Conservation (phyloP, 2,797 vertebrate species). For the Luscinia megarhynchos region DNA sequence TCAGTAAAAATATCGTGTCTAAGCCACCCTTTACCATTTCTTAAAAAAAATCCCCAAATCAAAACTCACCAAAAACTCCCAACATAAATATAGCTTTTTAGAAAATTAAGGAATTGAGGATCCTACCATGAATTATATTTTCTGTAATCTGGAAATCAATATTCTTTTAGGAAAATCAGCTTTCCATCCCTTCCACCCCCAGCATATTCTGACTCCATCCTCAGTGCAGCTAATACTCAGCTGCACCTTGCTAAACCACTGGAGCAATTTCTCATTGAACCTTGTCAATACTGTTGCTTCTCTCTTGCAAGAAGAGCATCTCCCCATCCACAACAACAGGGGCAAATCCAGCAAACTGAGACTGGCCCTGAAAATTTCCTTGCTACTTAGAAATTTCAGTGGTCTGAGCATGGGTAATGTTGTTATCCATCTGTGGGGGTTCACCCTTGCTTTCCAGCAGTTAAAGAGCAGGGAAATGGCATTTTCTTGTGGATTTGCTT, state of each 20-base stretch:
- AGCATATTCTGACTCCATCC: too few species aligned
- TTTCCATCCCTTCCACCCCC: background rate
- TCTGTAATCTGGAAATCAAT: background rate
- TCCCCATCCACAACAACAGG: background rate
- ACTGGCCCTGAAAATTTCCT: background rate
- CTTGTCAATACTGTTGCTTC: background rate
- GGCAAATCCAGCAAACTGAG: background rate
- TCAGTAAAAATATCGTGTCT: background rate
- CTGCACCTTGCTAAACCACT: too few species aligned
- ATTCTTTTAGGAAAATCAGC: background rate
- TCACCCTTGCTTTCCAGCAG: background rate
- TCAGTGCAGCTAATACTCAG: too few species aligned
- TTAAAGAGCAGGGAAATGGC: background rate
- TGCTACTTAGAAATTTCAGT: background rate
- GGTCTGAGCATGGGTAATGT: accelerated
- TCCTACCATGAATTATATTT: background rate
- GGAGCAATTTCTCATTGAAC: background rate
- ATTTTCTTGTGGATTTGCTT: background rate
- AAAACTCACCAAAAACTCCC: background rate
- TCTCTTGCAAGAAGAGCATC: background rate
- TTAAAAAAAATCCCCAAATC: background rate
- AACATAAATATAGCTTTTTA: background rate
- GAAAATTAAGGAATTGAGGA: background rate
- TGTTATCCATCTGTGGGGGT: background rate
- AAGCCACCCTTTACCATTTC: background rate